These are phyloP conservation scores for Tinea pellionella DNA, from an alignment of 2,888 invertebrate genomes.

Conservation along the genomic window DNA sequence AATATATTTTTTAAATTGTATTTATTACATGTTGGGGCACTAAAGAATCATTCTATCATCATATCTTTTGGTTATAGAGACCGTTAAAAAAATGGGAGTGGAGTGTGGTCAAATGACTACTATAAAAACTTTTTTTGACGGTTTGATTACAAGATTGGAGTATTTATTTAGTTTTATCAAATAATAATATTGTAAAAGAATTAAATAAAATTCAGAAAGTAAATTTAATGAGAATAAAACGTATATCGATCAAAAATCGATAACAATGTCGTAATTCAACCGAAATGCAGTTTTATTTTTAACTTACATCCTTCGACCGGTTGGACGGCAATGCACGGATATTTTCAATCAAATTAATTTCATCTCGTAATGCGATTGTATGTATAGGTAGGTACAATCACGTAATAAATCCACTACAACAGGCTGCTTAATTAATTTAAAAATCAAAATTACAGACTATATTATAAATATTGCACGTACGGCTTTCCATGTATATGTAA, in stretches of 20 bases:
- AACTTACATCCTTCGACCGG: conserved; percentile 6
- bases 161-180: neutral
- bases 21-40: no score
- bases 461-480: neutral
- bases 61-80: no score
- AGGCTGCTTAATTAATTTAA: neutral
- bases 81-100: no score
- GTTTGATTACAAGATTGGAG: neutral
- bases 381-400: neutral
- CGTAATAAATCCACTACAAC: neutral
- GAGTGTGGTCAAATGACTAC: no score
- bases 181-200: neutral
- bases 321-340: conserved; percentile 17
- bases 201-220: neutral
- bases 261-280: conserved; percentile 3
- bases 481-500: no score
- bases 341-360: conserved; percentile 26
- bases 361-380: conserved; percentile 8
- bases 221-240: neutral
- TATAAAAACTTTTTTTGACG: no score
- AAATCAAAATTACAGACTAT: neutral
- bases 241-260: neutral
- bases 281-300: conserved; percentile 13
- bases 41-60: no score
- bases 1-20: no score